These are phyloP conservation scores for Lithobates sylvaticus DNA, from an alignment of 2,797 vertebrate genomes.

Conservation along the genomic window DNA sequence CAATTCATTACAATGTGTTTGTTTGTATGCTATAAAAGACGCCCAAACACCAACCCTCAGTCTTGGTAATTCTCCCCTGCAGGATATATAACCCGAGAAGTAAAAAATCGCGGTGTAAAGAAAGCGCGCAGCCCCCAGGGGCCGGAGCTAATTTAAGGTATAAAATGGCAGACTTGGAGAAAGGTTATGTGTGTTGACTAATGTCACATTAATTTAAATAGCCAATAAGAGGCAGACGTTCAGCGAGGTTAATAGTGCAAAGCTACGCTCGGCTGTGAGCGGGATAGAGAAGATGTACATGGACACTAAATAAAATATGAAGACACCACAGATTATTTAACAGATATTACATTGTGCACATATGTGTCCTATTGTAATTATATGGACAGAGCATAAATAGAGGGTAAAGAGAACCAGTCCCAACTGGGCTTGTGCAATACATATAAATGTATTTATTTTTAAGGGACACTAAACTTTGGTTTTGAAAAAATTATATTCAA, in stretches of 20 bases:
- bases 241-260: slow-evolving; percentile 20
- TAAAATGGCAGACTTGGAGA: slow-evolving; percentile 21
- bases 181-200: slow-evolving; percentile 23
- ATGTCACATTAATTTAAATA: slow-evolving; percentile 51
- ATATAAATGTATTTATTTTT: no score
- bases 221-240: slow-evolving; percentile 37
- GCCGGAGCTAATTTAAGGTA: slow-evolving; percentile 22
- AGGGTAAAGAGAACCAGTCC: no score
- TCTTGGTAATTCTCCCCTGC: neutral
- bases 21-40: no score
- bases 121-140: neutral
- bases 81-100: neutral
- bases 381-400: no score
- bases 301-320: no score
- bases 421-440: no score
- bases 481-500: no score
- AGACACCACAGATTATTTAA: neutral
- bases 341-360: neutral
- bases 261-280: neutral
- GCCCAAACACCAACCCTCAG: no score
- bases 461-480: no score
- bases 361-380: no score
- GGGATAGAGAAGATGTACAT: neutral
- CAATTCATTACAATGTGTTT: no score
- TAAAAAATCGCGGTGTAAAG: slow-evolving; percentile 23